Evolutionary conservation across 1,140 invertebrate genomes (phyloP).

Genomic region (Cotesia glomerata): DNA sequence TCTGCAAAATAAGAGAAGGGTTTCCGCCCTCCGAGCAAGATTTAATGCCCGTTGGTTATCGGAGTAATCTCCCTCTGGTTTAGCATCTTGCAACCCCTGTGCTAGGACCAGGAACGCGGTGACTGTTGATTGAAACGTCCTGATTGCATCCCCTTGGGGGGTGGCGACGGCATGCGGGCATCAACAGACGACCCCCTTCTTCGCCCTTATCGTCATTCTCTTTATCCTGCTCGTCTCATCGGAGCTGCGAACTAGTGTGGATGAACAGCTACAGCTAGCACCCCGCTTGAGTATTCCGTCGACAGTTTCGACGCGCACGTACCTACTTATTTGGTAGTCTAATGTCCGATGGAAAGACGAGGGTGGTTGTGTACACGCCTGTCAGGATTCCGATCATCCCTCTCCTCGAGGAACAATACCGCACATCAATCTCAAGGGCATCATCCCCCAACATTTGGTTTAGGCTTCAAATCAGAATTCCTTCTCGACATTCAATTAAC

Average conservation of each 20-base stretch:
- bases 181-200: slow-evolving; percentile 38
- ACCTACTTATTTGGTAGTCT: slow-evolving; percentile 65
- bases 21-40: slow-evolving; percentile 56
- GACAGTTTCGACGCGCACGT: slow-evolving; percentile 36
- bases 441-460: not conserved
- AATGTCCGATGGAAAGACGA: slow-evolving; percentile 51
- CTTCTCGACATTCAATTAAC: not conserved
- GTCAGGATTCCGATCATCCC: slow-evolving; percentile 5
- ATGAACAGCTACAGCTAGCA: no score
- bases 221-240: not conserved
- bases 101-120: slow-evolving; percentile 38
- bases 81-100: slow-evolving; percentile 14
- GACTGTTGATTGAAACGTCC: slow-evolving; percentile 64
- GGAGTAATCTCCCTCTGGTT: slow-evolving; percentile 21
- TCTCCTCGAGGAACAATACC: not conserved
- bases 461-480: not conserved
- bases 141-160: slow-evolving; percentile 61
- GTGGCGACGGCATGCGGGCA: slow-evolving; percentile 54
- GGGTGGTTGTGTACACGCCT: slow-evolving; percentile 23
- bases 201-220: slow-evolving; percentile 2
- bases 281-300: not conserved
- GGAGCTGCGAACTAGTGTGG: not conserved
- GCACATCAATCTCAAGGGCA: slow-evolving; percentile 8
- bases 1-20: slow-evolving; percentile 39
- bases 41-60: slow-evolving; percentile 62